phyloP scores from a whole-genome alignment of 2,797 vertebrate species.

The Philypnodon macrostomus region DNA sequence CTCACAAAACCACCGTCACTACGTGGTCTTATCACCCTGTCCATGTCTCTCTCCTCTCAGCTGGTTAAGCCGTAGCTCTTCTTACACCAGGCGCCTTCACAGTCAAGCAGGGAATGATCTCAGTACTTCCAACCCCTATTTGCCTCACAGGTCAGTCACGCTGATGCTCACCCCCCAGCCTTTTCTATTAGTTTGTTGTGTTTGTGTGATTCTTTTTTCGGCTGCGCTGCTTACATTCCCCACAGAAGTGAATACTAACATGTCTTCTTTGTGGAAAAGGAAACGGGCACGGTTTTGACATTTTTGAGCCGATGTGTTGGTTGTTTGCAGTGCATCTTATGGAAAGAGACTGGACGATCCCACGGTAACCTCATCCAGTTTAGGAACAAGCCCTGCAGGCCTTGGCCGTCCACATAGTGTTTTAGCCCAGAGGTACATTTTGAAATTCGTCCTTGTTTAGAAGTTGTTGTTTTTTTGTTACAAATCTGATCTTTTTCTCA shows the following conservation, averaged over 20 bases:
- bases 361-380: slow-evolving; percentile 70
- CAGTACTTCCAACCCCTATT: slow-evolving; percentile 70
- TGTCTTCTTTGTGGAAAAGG: slow-evolving; percentile 18
- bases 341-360: slow-evolving; percentile 80
- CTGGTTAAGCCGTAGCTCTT: slow-evolving; percentile 80
- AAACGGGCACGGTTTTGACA: slow-evolving; percentile 29
- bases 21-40: slow-evolving; percentile 49
- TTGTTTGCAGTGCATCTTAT: slow-evolving; percentile 75
- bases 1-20: slow-evolving; percentile 40
- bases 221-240: slow-evolving; percentile 32
- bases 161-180: slow-evolving; percentile 33
- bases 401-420: slow-evolving; percentile 74
- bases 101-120: slow-evolving; percentile 77
- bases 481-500: slow-evolving; percentile 7
- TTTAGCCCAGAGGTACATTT: slow-evolving; percentile 70
- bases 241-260: slow-evolving; percentile 16
- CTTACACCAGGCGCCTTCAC: slow-evolving; percentile 79
- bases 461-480: too few species aligned
- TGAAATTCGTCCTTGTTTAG: neutral
- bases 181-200: slow-evolving; percentile 23
- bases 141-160: slow-evolving; percentile 78
- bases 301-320: slow-evolving; percentile 24
- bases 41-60: slow-evolving; percentile 57
- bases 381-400: slow-evolving; percentile 66
- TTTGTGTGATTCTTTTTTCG: slow-evolving; percentile 39